Percentiles rank a stretch among this genome's conserved stretches.
phyloP scores from a whole-genome alignment of 2,888 invertebrate species.

The Athalia circularis region DNA sequence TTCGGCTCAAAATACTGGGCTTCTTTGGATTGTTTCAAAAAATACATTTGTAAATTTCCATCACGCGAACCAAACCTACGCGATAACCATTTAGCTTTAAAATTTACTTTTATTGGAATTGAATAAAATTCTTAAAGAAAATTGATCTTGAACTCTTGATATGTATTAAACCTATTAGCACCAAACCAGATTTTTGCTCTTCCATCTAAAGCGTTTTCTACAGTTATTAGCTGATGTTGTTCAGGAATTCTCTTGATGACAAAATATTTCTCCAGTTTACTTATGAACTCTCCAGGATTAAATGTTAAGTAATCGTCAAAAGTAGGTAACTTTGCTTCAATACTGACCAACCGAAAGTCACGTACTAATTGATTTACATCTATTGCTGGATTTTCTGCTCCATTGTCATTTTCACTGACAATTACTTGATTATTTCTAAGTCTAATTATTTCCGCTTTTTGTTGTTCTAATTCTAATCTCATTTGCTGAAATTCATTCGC shows the following conservation, averaged over 20 bases:
- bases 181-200: constrained; percentile 41
- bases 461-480: constrained; percentile 6
- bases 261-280: constrained; percentile 15
- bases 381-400: too few species aligned
- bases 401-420: too few species aligned
- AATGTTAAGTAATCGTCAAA: constrained; percentile 9
- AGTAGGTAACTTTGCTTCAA: neutral
- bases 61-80: constrained; percentile 41
- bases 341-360: too few species aligned
- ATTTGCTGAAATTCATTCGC: constrained; percentile 27
- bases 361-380: too few species aligned
- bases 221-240: constrained; percentile 22
- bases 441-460: too few species aligned
- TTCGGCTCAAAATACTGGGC: constrained; percentile 45
- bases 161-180: constrained; percentile 22
- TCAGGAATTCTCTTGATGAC: constrained; percentile 8
- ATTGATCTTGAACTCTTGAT: constrained; percentile 42
- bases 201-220: constrained; percentile 43
- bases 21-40: constrained; percentile 48
- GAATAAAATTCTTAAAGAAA: constrained; percentile 49
- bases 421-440: too few species aligned
- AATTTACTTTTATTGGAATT: constrained; percentile 28
- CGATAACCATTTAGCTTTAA: constrained; percentile 38
- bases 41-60: constrained; percentile 45
- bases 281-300: constrained; percentile 28